Conservation (phyloP, 2,888 invertebrate species). For the Dolichomitus sp. region DNA sequence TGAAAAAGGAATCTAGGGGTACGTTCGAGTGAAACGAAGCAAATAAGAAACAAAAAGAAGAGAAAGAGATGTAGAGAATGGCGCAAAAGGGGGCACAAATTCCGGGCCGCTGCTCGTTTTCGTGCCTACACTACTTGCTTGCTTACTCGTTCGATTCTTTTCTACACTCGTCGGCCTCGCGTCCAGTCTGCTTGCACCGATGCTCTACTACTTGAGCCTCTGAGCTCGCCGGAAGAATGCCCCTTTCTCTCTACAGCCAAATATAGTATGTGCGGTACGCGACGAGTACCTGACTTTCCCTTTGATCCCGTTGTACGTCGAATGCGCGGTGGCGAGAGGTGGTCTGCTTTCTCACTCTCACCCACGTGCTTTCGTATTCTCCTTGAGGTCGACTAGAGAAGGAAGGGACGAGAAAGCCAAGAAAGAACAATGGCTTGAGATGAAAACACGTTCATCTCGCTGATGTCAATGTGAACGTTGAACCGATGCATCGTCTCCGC, state of each 20-base stretch:
- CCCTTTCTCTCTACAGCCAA: slow-evolving; percentile 52
- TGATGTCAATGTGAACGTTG: slow-evolving; percentile 13
- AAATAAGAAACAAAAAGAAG: neutral
- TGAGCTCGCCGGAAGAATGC: slow-evolving; percentile 59
- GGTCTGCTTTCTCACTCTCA: slow-evolving; percentile 30
- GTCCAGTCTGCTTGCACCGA: slow-evolving; percentile 55
- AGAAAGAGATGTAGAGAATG: slow-evolving; percentile 26
- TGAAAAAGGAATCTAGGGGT: slow-evolving; percentile 35
- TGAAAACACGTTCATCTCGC: slow-evolving; percentile 29
- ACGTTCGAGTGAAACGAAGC: slow-evolving; percentile 26
- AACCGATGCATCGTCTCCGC: slow-evolving; percentile 4
- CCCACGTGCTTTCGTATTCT: slow-evolving; percentile 40
- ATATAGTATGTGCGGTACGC: slow-evolving; percentile 21
- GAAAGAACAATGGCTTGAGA: slow-evolving; percentile 55
- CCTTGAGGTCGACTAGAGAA: slow-evolving; percentile 39
- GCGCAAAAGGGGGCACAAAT: slow-evolving; percentile 39
- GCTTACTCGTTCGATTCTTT: slow-evolving; percentile 33
- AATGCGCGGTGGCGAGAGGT: slow-evolving; percentile 37
- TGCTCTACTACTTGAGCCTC: slow-evolving; percentile 63
- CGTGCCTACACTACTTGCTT: slow-evolving; percentile 37
- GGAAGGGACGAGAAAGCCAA: slow-evolving; percentile 39
- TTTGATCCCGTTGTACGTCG: slow-evolving; percentile 56
- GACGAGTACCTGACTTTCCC: slow-evolving; percentile 56
- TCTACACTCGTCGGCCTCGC: slow-evolving; percentile 31
- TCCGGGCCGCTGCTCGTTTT: slow-evolving; percentile 45